Evolutionary conservation across 2,797 vertebrate species (phyloP), one percentile per base, ranked within the genome.

Genomic region (Chanos chanos): DNA sequence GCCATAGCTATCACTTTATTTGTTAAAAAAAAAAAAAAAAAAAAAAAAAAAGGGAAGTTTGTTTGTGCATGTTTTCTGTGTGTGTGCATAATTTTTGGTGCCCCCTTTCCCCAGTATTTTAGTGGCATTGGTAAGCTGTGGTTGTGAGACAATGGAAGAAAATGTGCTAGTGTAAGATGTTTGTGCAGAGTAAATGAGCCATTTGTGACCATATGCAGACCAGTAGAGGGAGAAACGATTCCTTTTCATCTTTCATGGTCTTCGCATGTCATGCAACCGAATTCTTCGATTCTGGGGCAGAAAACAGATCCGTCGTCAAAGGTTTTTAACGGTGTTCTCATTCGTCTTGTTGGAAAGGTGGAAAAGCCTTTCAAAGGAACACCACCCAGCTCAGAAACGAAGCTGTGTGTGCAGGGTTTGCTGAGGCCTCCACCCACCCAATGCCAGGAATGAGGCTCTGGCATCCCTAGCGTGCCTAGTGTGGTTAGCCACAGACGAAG

Each of bases 401-500:
- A 18, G 21, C 22, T 9, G n/a, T 27, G 15, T 13, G 0, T 47
- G 55, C 10, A 19, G 15, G 9, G 8, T 59, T 22, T 59, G 33
- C 12, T 15, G 43, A 30, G 25, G 55, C n/a, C 40, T 7, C 25
- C 9, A 3, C 51, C 31, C 52, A 59, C 18, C 56, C 10, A n/a
- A 1, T 53, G 54, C 44, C 60, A 64, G 55, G 31, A 43, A 19
- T 12, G 41, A 27, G 33, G 33, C 28, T 49, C 57, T 56, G 47
- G 33, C 36, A 24, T 22, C 40, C 51, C 65, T 48, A 49, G 19
- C 22, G 13, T 67, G 57, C 49, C 24, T 60, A 37, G 40, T 50
- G 59, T 62, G 66, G 58, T 50, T 56, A 52, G 52, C 66, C 60
- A 43, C 60, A 69, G 57, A 62, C 34, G 16, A 31, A 37, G 37